Base-by-base conservation (phyloP, 1,140 invertebrate genomes). In the Vollenhovia emeryi region DNA sequence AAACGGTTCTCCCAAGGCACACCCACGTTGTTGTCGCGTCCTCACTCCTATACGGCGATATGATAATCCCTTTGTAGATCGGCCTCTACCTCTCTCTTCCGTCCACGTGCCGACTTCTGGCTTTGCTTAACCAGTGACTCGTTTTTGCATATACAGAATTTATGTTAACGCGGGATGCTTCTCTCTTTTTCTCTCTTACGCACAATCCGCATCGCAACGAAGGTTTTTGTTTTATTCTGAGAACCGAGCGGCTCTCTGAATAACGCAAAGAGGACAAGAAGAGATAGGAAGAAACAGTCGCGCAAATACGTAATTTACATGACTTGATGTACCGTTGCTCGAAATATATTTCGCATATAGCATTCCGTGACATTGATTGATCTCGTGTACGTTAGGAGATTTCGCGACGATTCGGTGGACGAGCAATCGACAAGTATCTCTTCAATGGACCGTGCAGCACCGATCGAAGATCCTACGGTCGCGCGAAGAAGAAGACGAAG, bases 1-100 rank as follows among this genome's bases (percentile, higher is more conserved):
- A 84, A 43, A 85, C 40, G 74, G 33, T 66, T 79, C 78, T 82
- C 66, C 21, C 60, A 85, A 85, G 83, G 83, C 83, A 85, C 83
- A 85, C 83, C 83, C 74, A 78, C 43, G 45, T 55, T 74, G 50
- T 74, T 84, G 69, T 76, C 55, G 21, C 59, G 57, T 84, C 21
- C 30, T n/a, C 57, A 74, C 36, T 84, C n/a, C 36, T 84, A 40
- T 36, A 82, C 36, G 64, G 40, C 78, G 78, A 82, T 82, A 82
- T 82, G 78, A 71, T 82, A 57, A 82, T 82, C 50, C 24, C 66
- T 82, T 40, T 75, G 33, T 30, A 73, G 18, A 7, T 57, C 24
- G 43, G 43, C 30, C 24, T 60, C 30, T n/a, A 40, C 9, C 21
- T 60, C 6, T 73, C 4, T 74, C 30, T 59, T 82, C n/a, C 7